Conservation (phyloP, 1,140 invertebrate genomes). For the Leptinotarsa texana region DNA sequence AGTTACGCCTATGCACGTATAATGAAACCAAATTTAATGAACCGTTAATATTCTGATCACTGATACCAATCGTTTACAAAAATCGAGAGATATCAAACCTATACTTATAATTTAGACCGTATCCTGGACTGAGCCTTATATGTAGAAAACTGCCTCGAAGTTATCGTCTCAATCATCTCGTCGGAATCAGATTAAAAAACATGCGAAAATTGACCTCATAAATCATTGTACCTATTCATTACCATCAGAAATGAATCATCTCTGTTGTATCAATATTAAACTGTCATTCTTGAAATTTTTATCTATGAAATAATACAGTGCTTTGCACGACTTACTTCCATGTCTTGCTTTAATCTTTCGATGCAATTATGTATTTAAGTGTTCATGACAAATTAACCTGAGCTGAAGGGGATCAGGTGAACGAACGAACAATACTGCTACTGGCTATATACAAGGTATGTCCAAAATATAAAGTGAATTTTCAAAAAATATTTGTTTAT, state of each 20-base stretch:
- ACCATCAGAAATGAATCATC: slow-evolving; percentile 41
- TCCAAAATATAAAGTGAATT: no score
- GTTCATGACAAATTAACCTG: slow-evolving; percentile 4
- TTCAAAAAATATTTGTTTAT: no score
- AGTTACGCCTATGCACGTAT: no score
- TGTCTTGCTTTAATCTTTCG: slow-evolving; percentile 7
- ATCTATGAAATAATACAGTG: slow-evolving; percentile 23
- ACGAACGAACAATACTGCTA: no score
- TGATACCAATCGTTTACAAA: slow-evolving; percentile 3
- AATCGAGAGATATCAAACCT: background rate
- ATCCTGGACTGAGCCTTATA: background rate
- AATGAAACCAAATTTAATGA: no score
- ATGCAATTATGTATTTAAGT: slow-evolving; percentile 19
- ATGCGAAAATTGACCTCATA: slow-evolving; percentile 42
- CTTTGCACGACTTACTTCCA: slow-evolving; percentile 10
- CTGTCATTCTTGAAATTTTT: slow-evolving; percentile 36
- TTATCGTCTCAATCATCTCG: slow-evolving; percentile 41
- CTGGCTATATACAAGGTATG: no score
- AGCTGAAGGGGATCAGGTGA: no score
- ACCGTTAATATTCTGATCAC: no score
- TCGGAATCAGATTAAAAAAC: slow-evolving; percentile 40
- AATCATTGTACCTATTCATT: slow-evolving; percentile 41
- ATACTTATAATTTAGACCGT: background rate
- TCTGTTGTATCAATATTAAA: slow-evolving; percentile 44
- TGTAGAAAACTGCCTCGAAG: slow-evolving; percentile 15